These are phyloP conservation scores for Scytalopus superciliaris DNA, from an alignment of 2,113 vertebrate species.

Conservation along the genomic window DNA sequence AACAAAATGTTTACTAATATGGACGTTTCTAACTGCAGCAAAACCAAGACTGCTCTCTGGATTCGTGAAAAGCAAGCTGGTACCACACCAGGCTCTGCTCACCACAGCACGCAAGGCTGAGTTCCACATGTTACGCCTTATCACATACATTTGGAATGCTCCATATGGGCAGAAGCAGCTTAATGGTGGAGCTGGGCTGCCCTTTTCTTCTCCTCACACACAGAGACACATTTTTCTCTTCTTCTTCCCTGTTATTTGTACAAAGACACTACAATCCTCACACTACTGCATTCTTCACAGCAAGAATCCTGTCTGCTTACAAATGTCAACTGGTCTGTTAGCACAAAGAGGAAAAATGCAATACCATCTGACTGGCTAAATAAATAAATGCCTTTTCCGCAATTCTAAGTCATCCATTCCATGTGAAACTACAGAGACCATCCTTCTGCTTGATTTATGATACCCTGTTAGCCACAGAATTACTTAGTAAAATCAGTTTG, in stretches of 20 bases:
- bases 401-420: constrained; percentile 33
- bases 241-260: background rate
- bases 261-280: background rate
- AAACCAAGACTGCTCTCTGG: background rate
- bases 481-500: constrained; percentile 74
- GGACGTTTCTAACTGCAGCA: background rate
- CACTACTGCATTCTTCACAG: constrained; percentile 13
- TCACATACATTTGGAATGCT: background rate
- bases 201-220: background rate
- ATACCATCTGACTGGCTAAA: constrained; percentile 51
- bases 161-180: background rate
- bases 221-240: background rate
- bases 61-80: background rate
- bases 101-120: background rate
- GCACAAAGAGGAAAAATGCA: constrained; percentile 14
- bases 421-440: constrained; percentile 34
- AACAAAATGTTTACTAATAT: background rate
- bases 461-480: constrained; percentile 53
- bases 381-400: constrained; percentile 70
- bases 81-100: background rate
- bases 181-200: background rate
- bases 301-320: constrained; percentile 30
- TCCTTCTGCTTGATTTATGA: constrained; percentile 71
- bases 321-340: constrained; percentile 4
- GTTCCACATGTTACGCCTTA: background rate